Base-by-base conservation (phyloP, 2,888 invertebrate species). In the Campopleginae sp. region DNA sequence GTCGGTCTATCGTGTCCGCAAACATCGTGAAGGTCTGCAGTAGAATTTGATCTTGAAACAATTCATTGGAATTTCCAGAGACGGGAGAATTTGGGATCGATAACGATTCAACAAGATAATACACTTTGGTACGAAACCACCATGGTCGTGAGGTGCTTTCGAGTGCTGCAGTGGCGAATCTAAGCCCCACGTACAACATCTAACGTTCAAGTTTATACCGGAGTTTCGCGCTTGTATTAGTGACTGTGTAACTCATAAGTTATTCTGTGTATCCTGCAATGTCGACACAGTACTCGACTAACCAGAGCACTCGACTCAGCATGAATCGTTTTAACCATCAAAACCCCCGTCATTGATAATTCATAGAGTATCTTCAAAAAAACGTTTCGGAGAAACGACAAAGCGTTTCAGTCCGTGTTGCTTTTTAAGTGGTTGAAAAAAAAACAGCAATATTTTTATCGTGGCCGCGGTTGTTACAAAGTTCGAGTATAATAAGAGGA, bases 51-150 rank as follows among this genome's bases (percentile, higher is more conserved):
- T 10, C 54, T 23, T 19, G 23, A 54, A 54, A 8, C 54, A 54
- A 23, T 54, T 12, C 54, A 54, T 58, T 58, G 5, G 23, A 27
- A 27, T 58, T 58, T 23, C 12, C 54, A 23, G 3, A 12, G 54
- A 54, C 19, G 8, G n/a, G n/a, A 51, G 10, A 23, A 54, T 54
- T 12, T 23, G 23, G 23, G 23, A 54, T 54, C 54, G 54, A 54
- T 54, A 54, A 23, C 23, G 23, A 23, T 54, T 54, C 54, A 54
- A 54, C 54, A 54, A 54, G 23, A 54, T 54, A 54, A 23, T 54
- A 23, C 51, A 51, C 51, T 51, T 51, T n/a, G 51, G 19, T 6
- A 54, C 23, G 8, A 23, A 54, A 23, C 54, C 54, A 23, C 23
- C 54, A 23, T 23, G 12, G 23, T 23, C 19, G 54, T 54, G 54